A percentile compares a stretch with the other conserved stretches of the same genome.
Evolutionary conservation across 2,888 invertebrate species (phyloP).

Genomic region (Acleris laterana): DNA sequence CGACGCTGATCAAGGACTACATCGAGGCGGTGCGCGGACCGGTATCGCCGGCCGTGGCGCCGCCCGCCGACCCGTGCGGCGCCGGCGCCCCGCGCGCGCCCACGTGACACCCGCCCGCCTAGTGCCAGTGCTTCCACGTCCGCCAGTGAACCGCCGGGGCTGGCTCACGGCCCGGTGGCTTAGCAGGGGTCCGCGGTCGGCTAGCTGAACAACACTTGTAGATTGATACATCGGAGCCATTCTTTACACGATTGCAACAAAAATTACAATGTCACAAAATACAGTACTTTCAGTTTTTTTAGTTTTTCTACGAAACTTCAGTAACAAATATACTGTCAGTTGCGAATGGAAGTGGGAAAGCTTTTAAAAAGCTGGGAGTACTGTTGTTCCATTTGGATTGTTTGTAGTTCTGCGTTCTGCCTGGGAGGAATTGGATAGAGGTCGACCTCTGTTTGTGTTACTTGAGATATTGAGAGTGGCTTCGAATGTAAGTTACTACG

Average conservation of each 20-base stretch:
- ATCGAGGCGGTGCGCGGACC: conserved; percentile 82
- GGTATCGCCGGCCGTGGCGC: conserved; percentile 71
- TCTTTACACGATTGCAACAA: not conserved
- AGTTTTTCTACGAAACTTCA: too few relatives aligned
- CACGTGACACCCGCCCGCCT: conserved; percentile 79
- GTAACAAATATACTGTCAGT: too few relatives aligned
- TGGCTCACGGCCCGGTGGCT: not conserved
- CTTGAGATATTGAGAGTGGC: too few relatives aligned
- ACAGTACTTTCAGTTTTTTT: too few relatives aligned
- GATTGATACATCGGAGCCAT: not conserved
- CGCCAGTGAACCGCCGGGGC: conserved; percentile 52
- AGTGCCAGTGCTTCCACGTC: conserved; percentile 85
- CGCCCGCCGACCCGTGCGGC: conserved; percentile 51
- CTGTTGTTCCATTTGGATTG: too few relatives aligned
- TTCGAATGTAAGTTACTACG: conserved; percentile 13
- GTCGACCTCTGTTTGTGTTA: too few relatives aligned
- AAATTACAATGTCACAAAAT: too few relatives aligned
- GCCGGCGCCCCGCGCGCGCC: conserved; percentile 41
- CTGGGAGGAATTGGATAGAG: too few relatives aligned
- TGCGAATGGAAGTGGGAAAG: too few relatives aligned
- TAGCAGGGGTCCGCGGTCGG: not conserved
- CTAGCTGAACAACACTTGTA: conserved; percentile 2
- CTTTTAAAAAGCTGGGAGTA: too few relatives aligned
- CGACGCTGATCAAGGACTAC: conserved; percentile 95
- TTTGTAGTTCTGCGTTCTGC: too few relatives aligned